Base-by-base conservation (phyloP, 2,797 vertebrate species). In the Lerista edwardsae region DNA sequence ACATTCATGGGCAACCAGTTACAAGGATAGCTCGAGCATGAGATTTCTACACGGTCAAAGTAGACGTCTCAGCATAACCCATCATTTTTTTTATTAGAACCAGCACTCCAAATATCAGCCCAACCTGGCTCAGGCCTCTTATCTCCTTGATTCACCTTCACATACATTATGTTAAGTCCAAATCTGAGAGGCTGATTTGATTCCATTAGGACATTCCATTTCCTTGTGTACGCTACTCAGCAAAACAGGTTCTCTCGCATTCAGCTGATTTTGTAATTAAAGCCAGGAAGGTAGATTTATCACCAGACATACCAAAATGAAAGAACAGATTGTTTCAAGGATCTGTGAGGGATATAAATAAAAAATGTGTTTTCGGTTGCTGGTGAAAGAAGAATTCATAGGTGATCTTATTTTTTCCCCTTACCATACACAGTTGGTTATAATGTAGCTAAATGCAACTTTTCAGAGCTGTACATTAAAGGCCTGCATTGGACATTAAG, bases 251-350 rank as follows among this genome's bases (percentile, higher is more conserved):
- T 80, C 39, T 47, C 15, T 72, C 34, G n/a, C 67, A 55, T 75
- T 83, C 62, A 83, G 62, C 72, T 67, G 55, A 65, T 75, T 83
- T 55, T 36, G 25, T 55, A 55, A 75, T 75, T 67, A 75, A 67
- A 67, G 25, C 14, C 17, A 67, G 29, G 44, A 15, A 55, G 23
- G 44, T 21, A 67, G n/a, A 75, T 25, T 75, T 55, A 31, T 17
- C 31, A 39, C 44, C 27, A 31, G 62, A 41, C 34, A 75, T 7
- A 47, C 17, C 34, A 4, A 47, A 64, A 74, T 29, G 64, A 2
- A 82, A 74, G 25, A 41, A 51, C 2, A 6, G 17, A 34, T 71
- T 59, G 34, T 80, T 71, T 21, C 4, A 71, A 72, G 41, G 51
- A 71, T 59, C 7, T 59, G 47, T 36, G 11, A 27, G 8, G 27